These are phyloP conservation scores for Tetanocera ferruginea DNA, from an alignment of 2,888 invertebrate genomes.

Conservation along the genomic window DNA sequence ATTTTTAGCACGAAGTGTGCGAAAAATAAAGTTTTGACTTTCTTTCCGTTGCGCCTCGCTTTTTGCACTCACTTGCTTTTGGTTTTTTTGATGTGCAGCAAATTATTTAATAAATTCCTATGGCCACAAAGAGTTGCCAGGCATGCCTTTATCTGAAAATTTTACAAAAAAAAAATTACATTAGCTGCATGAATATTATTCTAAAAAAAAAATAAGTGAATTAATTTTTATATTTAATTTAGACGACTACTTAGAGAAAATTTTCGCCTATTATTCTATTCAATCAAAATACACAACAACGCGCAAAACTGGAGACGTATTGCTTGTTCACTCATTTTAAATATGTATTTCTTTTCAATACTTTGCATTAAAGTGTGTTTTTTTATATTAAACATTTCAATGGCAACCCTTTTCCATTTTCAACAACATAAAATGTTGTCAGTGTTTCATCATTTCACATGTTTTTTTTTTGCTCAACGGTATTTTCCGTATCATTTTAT, in stretches of 20 bases:
- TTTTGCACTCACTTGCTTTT: not conserved
- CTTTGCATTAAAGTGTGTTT: too few species aligned
- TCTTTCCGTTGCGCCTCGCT: not conserved
- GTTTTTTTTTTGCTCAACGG: not conserved
- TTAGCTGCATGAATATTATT: not conserved
- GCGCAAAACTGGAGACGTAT: too few species aligned
- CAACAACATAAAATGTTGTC: not conserved
- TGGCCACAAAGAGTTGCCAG: not conserved
- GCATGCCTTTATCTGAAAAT: not conserved
- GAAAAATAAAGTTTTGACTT: constrained; percentile 34
- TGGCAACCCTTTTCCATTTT: not conserved
- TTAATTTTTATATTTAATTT: not conserved
- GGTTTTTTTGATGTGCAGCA: not conserved
- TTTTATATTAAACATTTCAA: too few species aligned
- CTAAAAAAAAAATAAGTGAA: not conserved
- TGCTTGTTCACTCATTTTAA: too few species aligned
- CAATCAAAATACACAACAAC: too few species aligned
- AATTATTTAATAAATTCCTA: constrained; percentile 7
- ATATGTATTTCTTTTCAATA: too few species aligned
- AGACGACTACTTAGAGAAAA: not conserved
- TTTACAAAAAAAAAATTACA: not conserved
- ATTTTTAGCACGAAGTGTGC: constrained; percentile 42
- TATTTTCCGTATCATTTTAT: not conserved
- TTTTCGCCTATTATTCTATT: too few species aligned
- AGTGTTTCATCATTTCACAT: not conserved